phyloP scores from a whole-genome alignment of 2,113 vertebrate genomes.

The Laticauda colubrina region DNA sequence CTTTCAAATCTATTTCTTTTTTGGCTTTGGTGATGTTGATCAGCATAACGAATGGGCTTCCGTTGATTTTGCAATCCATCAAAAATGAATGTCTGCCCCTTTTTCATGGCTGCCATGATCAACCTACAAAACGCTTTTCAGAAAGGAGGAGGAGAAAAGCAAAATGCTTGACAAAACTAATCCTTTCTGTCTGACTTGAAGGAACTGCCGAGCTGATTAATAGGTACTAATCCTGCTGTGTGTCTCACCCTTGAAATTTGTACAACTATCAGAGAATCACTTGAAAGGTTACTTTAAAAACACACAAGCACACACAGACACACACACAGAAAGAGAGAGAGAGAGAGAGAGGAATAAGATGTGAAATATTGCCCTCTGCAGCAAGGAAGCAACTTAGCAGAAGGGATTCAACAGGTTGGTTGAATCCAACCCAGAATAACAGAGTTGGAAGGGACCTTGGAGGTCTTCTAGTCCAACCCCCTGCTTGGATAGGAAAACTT shows the following conservation, averaged over 20 bases:
- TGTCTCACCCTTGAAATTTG: too few species aligned
- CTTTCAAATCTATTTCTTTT: background rate
- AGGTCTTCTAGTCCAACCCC: background rate
- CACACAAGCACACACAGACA: too few species aligned
- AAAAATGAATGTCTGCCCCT: background rate
- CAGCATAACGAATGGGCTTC: background rate
- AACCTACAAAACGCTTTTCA: background rate
- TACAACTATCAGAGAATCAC: background rate
- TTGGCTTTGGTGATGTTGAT: background rate
- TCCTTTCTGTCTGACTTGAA: background rate
- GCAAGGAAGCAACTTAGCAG: background rate
- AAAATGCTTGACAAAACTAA: background rate
- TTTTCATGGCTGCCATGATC: background rate
- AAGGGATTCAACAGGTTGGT: background rate
- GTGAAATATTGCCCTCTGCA: constrained; percentile 18
- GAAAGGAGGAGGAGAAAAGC: too few species aligned
- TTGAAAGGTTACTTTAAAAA: background rate
- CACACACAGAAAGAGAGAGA: too few species aligned
- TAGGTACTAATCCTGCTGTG: background rate
- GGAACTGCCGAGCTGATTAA: background rate
- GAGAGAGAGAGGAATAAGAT: background rate
- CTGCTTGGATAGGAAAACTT: background rate
- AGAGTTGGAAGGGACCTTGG: background rate
- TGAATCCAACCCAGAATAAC: background rate
- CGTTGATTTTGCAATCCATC: background rate